Conservation (phyloP, 2,888 invertebrate genomes). For the Acrobasis consociella region DNA sequence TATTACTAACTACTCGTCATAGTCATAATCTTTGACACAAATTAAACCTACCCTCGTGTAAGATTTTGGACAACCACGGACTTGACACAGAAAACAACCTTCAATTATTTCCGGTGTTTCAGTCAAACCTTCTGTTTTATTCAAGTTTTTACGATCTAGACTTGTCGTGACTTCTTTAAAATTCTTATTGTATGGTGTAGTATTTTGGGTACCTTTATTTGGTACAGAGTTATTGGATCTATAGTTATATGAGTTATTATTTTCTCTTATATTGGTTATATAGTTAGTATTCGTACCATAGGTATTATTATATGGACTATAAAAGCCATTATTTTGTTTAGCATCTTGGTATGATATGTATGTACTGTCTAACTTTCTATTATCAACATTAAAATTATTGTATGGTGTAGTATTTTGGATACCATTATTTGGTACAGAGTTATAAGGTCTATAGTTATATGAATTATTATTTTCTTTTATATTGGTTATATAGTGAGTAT, state of each 20-base stretch:
- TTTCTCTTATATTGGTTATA: too few relatives aligned
- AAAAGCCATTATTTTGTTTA: not conserved
- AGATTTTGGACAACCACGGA: slow-evolving; percentile 36
- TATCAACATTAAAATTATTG: too few relatives aligned
- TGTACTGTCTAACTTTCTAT: not conserved
- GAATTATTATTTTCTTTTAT: not conserved
- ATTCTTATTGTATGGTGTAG: not conserved
- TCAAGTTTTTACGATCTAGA: not conserved
- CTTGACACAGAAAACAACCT: slow-evolving; percentile 32
- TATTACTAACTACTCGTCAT: slow-evolving; percentile 22
- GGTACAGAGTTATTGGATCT: not conserved
- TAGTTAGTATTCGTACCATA: not conserved
- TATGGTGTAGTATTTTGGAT: not conserved
- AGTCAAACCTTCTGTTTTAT: not conserved
- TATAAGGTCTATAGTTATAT: not conserved
- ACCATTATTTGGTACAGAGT: not conserved
- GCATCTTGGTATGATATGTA: not conserved
- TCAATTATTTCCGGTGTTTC: not conserved
- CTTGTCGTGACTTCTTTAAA: not conserved
- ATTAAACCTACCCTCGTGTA: slow-evolving; percentile 20
- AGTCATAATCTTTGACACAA: slow-evolving; percentile 23
- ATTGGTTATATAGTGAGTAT: not conserved
- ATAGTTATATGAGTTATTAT: not conserved
- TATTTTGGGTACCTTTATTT: not conserved
- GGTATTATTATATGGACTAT: slow-evolving; percentile 8